Evolutionary conservation across 1,140 invertebrate genomes (phyloP).

Genomic region (Diachasma alloeum): DNA sequence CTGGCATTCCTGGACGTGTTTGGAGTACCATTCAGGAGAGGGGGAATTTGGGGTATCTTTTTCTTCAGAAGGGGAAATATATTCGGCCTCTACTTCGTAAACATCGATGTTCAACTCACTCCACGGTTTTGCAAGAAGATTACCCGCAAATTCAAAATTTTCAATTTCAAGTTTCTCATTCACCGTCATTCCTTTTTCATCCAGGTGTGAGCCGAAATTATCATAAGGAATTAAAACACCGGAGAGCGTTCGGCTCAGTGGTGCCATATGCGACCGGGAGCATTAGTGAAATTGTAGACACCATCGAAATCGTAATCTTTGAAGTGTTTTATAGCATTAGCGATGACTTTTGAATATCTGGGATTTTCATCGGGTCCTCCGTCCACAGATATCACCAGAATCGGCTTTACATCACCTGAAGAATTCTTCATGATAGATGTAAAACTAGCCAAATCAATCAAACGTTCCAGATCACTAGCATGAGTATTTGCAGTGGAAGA

Average conservation of each 20-base stretch:
- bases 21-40: slow-evolving; percentile 15
- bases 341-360: too few species aligned
- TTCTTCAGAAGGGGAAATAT: slow-evolving; percentile 2
- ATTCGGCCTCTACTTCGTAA: slow-evolving; percentile 36
- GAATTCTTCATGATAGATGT: slow-evolving; percentile 37
- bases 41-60: neutral
- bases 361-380: too few species aligned
- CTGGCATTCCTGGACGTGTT: slow-evolving; percentile 17
- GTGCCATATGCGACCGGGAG: slow-evolving; percentile 58
- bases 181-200: slow-evolving; percentile 46
- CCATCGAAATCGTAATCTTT: slow-evolving; percentile 63
- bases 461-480: slow-evolving; percentile 47
- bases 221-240: slow-evolving; percentile 58
- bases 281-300: slow-evolving; percentile 57
- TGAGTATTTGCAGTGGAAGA: slow-evolving; percentile 51
- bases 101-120: slow-evolving; percentile 37
- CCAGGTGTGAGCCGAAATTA: slow-evolving; percentile 54
- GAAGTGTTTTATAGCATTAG: too few species aligned
- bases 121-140: slow-evolving; percentile 40
- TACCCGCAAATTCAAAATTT: slow-evolving; percentile 47
- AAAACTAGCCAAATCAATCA: slow-evolving; percentile 42
- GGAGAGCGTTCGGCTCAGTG: slow-evolving; percentile 51
- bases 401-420: slow-evolving; percentile 49
- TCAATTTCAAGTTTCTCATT: slow-evolving; percentile 46
- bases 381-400: slow-evolving; percentile 40